Evolutionary conservation across 1,140 invertebrate genomes (phyloP).

Genomic region (Drosophila ficusphila): DNA sequence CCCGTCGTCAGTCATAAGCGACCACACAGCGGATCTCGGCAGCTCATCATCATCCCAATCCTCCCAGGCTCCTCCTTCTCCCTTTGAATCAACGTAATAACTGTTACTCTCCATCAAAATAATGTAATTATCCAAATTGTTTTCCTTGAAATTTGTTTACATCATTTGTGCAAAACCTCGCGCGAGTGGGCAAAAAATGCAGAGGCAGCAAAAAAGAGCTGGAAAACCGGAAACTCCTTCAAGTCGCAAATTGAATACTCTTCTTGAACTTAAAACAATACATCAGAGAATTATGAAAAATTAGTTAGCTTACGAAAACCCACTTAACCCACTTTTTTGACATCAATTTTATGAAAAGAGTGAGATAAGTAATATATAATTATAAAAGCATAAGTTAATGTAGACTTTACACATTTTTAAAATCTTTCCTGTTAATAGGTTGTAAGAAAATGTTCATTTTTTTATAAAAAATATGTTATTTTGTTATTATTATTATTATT

Average conservation of each 20-base stretch:
- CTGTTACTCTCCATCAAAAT: slow-evolving; percentile 79
- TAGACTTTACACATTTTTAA: too few species aligned
- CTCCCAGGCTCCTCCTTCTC: not conserved
- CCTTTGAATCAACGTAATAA: slow-evolving; percentile 46
- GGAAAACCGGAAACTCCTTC: not conserved
- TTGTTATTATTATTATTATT: too few species aligned
- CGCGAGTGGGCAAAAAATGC: slow-evolving; percentile 46
- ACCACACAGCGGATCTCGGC: slow-evolving; percentile 56
- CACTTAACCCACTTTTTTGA: too few species aligned
- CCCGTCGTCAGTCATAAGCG: slow-evolving; percentile 44
- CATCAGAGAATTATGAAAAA: too few species aligned
- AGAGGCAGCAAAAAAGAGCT: not conserved
- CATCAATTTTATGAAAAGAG: too few species aligned
- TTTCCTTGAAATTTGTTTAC: slow-evolving; percentile 82
- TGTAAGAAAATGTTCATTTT: too few species aligned
- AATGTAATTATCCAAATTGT: slow-evolving; percentile 82
- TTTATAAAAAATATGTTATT: too few species aligned
- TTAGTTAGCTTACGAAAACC: too few species aligned
- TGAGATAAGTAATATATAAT: too few species aligned
- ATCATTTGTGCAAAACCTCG: slow-evolving; percentile 58
- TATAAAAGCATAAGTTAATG: too few species aligned
- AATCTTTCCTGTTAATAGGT: too few species aligned
- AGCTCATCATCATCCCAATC: slow-evolving; percentile 8
- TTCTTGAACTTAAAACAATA: not conserved
- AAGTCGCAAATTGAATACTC: not conserved